Base-by-base conservation (phyloP, 2,888 invertebrate genomes). In the Pollenia griseotomentosa region DNA sequence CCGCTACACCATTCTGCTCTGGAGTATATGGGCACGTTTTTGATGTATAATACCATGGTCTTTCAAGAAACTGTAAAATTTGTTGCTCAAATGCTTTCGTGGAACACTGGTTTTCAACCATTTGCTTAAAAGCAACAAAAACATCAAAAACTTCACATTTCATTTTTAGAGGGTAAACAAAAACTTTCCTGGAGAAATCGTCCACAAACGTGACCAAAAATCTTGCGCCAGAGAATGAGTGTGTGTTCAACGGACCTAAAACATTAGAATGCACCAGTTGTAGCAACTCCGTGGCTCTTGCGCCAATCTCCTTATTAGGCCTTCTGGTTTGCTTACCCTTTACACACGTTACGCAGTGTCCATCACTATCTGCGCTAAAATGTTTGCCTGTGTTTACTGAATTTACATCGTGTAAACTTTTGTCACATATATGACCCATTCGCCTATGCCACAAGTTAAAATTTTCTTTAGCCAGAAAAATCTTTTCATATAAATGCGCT, bases 261-360 rank as follows among this genome's bases (percentile, higher is more conserved):
- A 73, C 57, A 44, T 73, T 44, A 10, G 57, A 73, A 40, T 73
- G 73, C 5, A 73, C 73, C 19, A 73, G 40, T 10, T 73, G 42
- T 3, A 73, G 42, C 11, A 57, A 12, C 5, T 57, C 16, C 10
- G 55, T 57, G 4, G 51, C 51, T 57, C 57, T 79, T 14, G 61
- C 42, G 14, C 74, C 74, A 59, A 8, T 40, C n/a, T 71, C 70
- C 11, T 12, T 71, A 55, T 14, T 55, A 14, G 70, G 55, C 16
- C 40, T 71, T 71, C 55, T 71, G 8, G 70, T 71, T 42, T 71
- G 57, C 46, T 73, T 57, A 12, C 57, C 57, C 12, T 73, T 59
- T 4, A 73, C 42, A 73, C 71, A 73, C 11, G 23, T 46, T 19
- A 57, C 57, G 14, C 61, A 59, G 7, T 4, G 23, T 8, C 33